phyloP scores from a whole-genome alignment of 2,113 vertebrate genomes.

The Leucosticte australis region DNA sequence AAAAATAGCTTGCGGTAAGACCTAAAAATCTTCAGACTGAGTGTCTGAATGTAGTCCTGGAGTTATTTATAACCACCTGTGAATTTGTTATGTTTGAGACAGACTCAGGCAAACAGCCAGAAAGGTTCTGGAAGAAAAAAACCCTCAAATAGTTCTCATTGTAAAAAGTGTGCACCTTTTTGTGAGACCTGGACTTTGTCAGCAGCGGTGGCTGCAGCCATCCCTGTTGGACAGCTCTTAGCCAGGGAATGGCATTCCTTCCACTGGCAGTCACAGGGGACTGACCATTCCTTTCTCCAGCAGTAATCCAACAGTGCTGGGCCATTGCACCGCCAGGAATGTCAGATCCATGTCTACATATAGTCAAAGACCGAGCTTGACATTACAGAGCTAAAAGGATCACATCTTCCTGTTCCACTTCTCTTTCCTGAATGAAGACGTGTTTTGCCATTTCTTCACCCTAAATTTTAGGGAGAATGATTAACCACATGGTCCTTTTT shows the following conservation, averaged over 20 bases:
- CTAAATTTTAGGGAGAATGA: neutral
- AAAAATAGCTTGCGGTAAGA: neutral
- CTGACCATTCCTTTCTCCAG: conserved; percentile 13
- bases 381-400: neutral
- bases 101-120: neutral
- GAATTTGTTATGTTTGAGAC: neutral
- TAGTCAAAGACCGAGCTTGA: neutral
- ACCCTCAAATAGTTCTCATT: neutral
- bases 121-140: neutral
- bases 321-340: neutral
- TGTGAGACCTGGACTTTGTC: neutral
- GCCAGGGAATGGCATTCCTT: conserved; percentile 14
- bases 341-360: neutral
- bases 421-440: neutral
- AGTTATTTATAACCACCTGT: neutral
- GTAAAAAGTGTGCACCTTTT: neutral
- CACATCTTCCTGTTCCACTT: neutral
- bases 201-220: neutral
- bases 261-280: neutral
- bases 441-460: neutral
- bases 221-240: neutral
- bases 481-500: neutral
- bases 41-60: neutral
- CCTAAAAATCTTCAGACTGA: neutral
- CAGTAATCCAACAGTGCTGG: neutral